These are phyloP conservation scores for Shinisaurus crocodilurus DNA, from an alignment of 2,113 vertebrate species.

Conservation along the genomic window DNA sequence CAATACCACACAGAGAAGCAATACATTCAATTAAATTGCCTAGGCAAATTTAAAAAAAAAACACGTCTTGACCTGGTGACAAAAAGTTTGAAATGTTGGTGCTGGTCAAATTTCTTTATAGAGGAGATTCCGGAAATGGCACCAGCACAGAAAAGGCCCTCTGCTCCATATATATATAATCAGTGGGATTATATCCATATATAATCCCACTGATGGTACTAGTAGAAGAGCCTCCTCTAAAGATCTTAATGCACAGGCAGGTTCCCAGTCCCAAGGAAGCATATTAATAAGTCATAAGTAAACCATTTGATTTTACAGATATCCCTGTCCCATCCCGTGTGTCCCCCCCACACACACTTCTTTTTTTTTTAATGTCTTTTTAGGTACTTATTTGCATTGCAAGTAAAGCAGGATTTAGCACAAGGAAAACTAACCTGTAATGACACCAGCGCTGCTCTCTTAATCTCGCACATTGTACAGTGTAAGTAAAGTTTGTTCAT, in stretches of 20 bases:
- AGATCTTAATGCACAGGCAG: background rate
- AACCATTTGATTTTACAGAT: background rate
- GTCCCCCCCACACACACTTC: too few relatives aligned
- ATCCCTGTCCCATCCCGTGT: background rate
- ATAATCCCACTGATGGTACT: background rate
- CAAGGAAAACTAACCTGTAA: constrained; percentile 91
- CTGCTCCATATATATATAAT: background rate
- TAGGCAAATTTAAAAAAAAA: background rate
- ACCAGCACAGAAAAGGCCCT: too few relatives aligned
- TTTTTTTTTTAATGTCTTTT: constrained; percentile 53
- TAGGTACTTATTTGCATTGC: constrained; percentile 98
- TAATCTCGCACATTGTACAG: constrained; percentile 96
- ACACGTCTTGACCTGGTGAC: too few relatives aligned
- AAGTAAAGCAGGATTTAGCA: constrained; percentile 94
- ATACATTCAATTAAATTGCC: background rate
- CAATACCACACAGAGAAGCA: background rate
- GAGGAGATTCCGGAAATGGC: too few relatives aligned
- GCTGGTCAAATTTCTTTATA: background rate
- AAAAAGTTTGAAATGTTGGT: background rate
- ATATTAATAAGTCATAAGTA: background rate
- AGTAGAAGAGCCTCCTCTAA: background rate
- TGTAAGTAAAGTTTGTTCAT: constrained; percentile 81
- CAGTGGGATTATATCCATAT: too few relatives aligned
- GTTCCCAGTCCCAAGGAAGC: background rate
- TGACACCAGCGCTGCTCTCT: constrained; percentile 91